A percentile compares a stretch with the other conserved stretches of the same genome.
Evolutionary conservation across 2,797 vertebrate species (phyloP).

Genomic region (Novumbra hubbsi): DNA sequence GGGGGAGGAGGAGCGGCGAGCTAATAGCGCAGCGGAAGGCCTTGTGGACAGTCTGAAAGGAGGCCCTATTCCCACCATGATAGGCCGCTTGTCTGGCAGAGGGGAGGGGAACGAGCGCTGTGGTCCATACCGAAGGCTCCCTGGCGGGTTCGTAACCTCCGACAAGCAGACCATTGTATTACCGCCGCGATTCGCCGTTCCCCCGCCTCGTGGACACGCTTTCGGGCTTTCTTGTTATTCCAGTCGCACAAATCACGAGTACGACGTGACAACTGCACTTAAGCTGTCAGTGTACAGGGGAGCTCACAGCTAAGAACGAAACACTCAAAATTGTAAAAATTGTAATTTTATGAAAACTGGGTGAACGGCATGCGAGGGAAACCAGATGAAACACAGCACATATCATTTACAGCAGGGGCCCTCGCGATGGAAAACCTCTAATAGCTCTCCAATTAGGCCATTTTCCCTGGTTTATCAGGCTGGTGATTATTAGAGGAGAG

Average conservation of each 20-base stretch:
- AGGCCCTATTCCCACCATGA: conserved; percentile 49
- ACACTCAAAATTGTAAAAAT: conserved; percentile 38
- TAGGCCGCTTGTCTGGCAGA: conserved; percentile 41
- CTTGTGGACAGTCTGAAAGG: conserved; percentile 32
- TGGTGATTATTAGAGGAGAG: conserved; percentile 65
- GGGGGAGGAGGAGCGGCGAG: conserved; percentile 56
- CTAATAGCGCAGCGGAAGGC: neutral
- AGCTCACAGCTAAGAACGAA: conserved; percentile 45
- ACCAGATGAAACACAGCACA: conserved; percentile 46
- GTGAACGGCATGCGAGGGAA: conserved; percentile 30
- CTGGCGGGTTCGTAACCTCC: conserved; percentile 53
- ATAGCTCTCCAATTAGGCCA: conserved; percentile 68
- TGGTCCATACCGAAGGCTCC: conserved; percentile 27
- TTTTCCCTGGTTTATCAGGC: conserved; percentile 68
- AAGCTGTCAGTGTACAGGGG: conserved; percentile 62
- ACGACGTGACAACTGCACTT: conserved; percentile 55
- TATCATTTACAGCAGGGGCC: conserved; percentile 60
- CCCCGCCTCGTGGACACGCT: conserved; percentile 30
- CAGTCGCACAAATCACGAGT: conserved; percentile 41
- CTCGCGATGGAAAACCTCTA: conserved; percentile 55
- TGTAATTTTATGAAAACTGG: conserved; percentile 58
- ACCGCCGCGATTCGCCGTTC: conserved; percentile 39
- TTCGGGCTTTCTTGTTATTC: conserved; percentile 49
- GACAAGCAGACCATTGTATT: conserved; percentile 57
- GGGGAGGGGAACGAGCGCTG: conserved; percentile 39